Percentiles rank a stretch among this genome's conserved stretches.
Conservation (phyloP, 2,797 vertebrate species). For the Thripadectes ignobilis region DNA sequence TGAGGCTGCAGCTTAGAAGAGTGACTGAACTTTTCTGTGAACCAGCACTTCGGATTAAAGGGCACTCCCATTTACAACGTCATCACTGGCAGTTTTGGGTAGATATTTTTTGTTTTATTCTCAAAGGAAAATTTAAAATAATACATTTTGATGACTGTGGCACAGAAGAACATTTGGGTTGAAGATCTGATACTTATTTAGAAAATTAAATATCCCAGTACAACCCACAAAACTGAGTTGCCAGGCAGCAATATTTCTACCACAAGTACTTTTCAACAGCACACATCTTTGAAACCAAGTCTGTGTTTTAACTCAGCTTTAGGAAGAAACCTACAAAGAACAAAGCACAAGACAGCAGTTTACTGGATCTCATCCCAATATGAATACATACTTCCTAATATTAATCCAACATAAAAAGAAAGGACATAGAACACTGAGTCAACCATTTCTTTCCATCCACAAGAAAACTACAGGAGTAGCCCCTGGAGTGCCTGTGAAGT, state of each 20-base stretch:
- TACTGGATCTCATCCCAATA: neutral
- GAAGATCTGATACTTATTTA: neutral
- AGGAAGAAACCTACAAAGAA: neutral
- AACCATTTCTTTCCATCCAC: neutral
- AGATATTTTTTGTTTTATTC: neutral
- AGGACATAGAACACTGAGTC: neutral
- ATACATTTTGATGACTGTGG: neutral
- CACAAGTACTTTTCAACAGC: neutral
- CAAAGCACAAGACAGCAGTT: neutral
- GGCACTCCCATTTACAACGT: neutral
- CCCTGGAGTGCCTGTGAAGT: neutral
- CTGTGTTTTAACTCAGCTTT: neutral
- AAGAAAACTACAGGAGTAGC: neutral
- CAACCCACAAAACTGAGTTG: neutral
- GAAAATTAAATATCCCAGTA: neutral
- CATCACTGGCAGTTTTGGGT: neutral
- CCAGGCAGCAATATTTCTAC: neutral
- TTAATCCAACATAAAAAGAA: neutral
- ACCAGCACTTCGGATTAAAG: neutral
- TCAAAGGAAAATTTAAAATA: neutral
- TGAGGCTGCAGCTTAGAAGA: neutral
- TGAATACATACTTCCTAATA: neutral
- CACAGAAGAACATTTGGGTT: neutral
- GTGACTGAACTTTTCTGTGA: neutral
- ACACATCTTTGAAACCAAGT: neutral